Evolutionary conservation across 2,113 vertebrate species (phyloP).

Genomic region (Dendrocopos noguchii): DNA sequence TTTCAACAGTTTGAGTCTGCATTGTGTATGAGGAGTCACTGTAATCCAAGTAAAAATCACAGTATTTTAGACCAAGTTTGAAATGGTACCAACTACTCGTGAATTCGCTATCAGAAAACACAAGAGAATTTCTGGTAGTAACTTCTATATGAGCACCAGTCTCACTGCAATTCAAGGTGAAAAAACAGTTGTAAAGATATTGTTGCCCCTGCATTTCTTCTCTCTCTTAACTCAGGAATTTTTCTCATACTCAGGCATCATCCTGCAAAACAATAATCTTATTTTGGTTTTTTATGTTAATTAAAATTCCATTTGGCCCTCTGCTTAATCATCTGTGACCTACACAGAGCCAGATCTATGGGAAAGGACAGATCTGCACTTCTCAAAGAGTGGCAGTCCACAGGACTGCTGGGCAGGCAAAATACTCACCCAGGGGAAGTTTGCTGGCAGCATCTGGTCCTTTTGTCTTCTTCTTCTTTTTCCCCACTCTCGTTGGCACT

Average conservation of each 20-base stretch:
- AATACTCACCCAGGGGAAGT: constrained; percentile 87
- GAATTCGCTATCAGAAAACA: background rate
- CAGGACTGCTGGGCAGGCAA: background rate
- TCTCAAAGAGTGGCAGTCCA: accelerated
- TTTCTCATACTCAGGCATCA: background rate
- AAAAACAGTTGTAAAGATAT: background rate
- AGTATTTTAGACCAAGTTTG: background rate
- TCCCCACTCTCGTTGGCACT: constrained; percentile 98
- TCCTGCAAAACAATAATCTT: background rate
- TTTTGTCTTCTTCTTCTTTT: constrained; percentile 97
- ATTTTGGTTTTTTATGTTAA: background rate
- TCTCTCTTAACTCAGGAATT: background rate
- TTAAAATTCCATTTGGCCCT: background rate
- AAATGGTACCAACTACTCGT: background rate
- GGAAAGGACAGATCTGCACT: background rate
- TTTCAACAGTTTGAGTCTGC: constrained; percentile 93
- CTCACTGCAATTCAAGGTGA: background rate
- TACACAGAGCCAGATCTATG: accelerated
- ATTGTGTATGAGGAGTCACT: constrained; percentile 99
- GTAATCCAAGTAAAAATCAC: background rate
- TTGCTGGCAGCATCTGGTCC: constrained; percentile 98
- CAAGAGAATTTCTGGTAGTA: background rate
- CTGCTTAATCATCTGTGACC: background rate
- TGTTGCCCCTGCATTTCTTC: background rate
- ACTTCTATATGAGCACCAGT: background rate